A percentile compares a stretch with the other conserved stretches of the same genome.
phyloP scores from a whole-genome alignment of 92 coral and sea anemone genomes.

The Actinostola sp. region DNA sequence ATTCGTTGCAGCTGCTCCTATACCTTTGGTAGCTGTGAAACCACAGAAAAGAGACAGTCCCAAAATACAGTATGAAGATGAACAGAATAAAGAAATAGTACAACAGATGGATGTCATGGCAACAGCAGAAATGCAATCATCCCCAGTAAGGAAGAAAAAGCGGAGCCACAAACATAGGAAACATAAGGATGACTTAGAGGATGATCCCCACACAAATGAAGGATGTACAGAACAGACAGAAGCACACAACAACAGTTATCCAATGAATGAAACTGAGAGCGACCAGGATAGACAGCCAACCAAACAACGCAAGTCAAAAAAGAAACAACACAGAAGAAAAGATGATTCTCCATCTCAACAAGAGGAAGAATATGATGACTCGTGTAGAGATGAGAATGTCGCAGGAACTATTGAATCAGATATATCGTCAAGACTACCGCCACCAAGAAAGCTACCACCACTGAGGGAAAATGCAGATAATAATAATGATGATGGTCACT shows the following conservation, averaged over 20 bases:
- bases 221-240: neutral
- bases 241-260: neutral
- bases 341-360: neutral
- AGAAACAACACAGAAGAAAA: constrained; percentile 18
- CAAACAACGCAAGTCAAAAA: constrained; percentile 14
- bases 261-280: constrained; percentile 5
- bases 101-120: neutral
- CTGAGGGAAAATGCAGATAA: neutral
- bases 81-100: neutral
- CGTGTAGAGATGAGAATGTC: neutral
- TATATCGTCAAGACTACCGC: constrained; percentile 26
- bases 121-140: neutral
- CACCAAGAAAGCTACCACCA: constrained; percentile 41
- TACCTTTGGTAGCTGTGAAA: constrained; percentile 17
- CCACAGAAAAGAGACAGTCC: constrained; percentile 14
- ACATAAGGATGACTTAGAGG: neutral
- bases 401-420: constrained; percentile 2
- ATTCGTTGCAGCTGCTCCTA: constrained; percentile 1
- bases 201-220: neutral
- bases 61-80: constrained; percentile 18
- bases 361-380: constrained; percentile 3
- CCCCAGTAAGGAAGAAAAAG: neutral
- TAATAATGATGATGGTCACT: neutral
- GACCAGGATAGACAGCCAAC: constrained; percentile 10
- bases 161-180: constrained; percentile 4